Base-by-base conservation (phyloP, 1,140 invertebrate genomes). In the Drosophila santomea region DNA sequence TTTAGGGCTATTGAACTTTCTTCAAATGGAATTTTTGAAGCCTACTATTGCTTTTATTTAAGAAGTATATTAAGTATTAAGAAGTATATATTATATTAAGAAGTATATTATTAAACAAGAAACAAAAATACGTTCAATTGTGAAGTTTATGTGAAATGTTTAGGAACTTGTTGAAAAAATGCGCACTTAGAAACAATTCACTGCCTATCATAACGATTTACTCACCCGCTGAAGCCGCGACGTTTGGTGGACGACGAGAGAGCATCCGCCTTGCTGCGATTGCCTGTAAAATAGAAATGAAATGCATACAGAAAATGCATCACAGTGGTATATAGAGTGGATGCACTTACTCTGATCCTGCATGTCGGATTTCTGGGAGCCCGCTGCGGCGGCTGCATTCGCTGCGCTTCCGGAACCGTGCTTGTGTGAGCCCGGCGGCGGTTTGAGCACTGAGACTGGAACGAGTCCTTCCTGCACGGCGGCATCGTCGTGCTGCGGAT, bases 181-280 rank as follows among this genome's bases (percentile, higher is more conserved):
- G 28, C 28, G 7, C 8, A 15, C 3, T 43, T 43, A 0, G 2
- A 43, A 8, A 17, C 8, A 8, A 41, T 8, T 8, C 8, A n/a
- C 14, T 32, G 2, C 7, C 8, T 32, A 32, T 32, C 32, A 32
- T 7, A 32, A 10, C 2, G 7, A 12, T 5, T 45, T 6, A 95
- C 96, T 96, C 93, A 97, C 96, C 95, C 95, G 80, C 95, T 96
- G 88, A 97, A 97, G 38, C 95, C 96, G 54, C 96, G 94, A 72
- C 96, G 94, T 90, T 97, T 97, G 32, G 91, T 92, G 15, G 91
- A 92, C 25, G 91, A 92, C 54, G 91, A 92, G n/a, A 92, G 59
- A 17, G 91, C 92, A 96, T 97, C 91, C 51, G 91, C 57, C 77
- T 92, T 92, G 75, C 77, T 74, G 55, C 91, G 91, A 83, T 91